A percentile compares a stretch with the other conserved stretches of the same genome.
Evolutionary conservation across 2,888 invertebrate genomes (phyloP).

Genomic region (Spodoptera picta): DNA sequence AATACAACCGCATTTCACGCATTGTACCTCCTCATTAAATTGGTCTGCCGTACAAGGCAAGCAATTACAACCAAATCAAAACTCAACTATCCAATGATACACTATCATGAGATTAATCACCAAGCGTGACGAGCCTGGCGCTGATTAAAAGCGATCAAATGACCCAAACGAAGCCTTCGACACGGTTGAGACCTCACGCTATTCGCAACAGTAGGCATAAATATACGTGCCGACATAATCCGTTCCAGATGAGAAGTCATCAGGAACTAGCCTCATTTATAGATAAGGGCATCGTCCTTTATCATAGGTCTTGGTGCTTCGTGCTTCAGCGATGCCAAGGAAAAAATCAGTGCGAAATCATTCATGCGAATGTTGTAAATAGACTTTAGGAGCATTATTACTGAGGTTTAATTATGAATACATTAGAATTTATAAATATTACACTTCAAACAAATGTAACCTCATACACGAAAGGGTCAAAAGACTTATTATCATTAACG

Average conservation of each 20-base stretch:
- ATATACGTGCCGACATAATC: slow-evolving; percentile 53
- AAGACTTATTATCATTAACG: slow-evolving; percentile 27
- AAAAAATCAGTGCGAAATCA: slow-evolving; percentile 57
- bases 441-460: neutral
- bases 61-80: slow-evolving; percentile 46
- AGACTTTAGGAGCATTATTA: neutral
- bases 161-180: slow-evolving; percentile 48
- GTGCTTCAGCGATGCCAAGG: slow-evolving; percentile 43
- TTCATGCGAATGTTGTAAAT: slow-evolving; percentile 18
- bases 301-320: slow-evolving; percentile 58
- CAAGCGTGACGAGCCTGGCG: slow-evolving; percentile 46
- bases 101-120: slow-evolving; percentile 43
- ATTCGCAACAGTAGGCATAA: slow-evolving; percentile 53
- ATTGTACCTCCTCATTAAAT: slow-evolving; percentile 14
- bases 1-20: slow-evolving; percentile 13
- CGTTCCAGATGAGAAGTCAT: slow-evolving; percentile 67
- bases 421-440: slow-evolving; percentile 14
- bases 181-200: slow-evolving; percentile 44
- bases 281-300: slow-evolving; percentile 74
- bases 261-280: slow-evolving; percentile 70
- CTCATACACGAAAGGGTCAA: slow-evolving; percentile 7
- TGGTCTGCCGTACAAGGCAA: slow-evolving; percentile 27
- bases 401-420: slow-evolving; percentile 4
- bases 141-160: slow-evolving; percentile 52
- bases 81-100: slow-evolving; percentile 38